phyloP scores from a whole-genome alignment of 2,888 invertebrate genomes.

The Halocaridina rubra region DNA sequence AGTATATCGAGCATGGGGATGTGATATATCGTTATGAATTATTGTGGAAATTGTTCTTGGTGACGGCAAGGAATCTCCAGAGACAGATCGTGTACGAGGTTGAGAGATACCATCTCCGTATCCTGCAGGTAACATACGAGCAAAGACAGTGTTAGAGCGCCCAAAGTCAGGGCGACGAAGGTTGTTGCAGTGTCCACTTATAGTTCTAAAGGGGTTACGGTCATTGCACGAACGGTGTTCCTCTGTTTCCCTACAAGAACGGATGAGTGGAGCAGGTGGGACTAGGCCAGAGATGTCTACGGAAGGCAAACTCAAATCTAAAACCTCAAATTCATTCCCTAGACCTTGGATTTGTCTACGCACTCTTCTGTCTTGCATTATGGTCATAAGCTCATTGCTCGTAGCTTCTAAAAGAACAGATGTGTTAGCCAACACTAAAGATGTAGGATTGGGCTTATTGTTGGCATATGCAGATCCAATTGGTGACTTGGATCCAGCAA shows the following conservation, averaged over 20 bases:
- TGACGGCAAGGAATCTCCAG: constrained; percentile 83
- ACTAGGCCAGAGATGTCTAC: constrained; percentile 61
- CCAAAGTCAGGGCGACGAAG: constrained; percentile 84
- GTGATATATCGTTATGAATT: constrained; percentile 92
- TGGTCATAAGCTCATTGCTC: constrained; percentile 81
- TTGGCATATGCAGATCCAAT: constrained; percentile 90
- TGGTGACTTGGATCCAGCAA: constrained; percentile 87
- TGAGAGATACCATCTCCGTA: constrained; percentile 91
- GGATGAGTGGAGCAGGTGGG: constrained; percentile 65
- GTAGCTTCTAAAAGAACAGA: constrained; percentile 88
- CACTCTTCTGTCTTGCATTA: constrained; percentile 55
- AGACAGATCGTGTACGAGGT: constrained; percentile 80
- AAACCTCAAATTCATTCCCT: constrained; percentile 40
- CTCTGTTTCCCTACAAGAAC: constrained; percentile 80
- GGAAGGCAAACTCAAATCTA: constrained; percentile 50
- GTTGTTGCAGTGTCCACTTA: constrained; percentile 90
- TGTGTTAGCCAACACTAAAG: constrained; percentile 84
- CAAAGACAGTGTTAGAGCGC: constrained; percentile 86
- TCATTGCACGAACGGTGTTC: constrained; percentile 78
- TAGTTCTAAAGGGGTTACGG: constrained; percentile 71
- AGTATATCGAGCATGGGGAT: constrained; percentile 87
- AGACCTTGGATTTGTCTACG: constrained; percentile 49
- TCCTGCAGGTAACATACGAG: constrained; percentile 83
- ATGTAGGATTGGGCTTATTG: constrained; percentile 87
- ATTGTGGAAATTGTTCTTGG: constrained; percentile 87